Conservation (phyloP, 2,888 invertebrate genomes). For the Drosophila hawaiiensis region DNA sequence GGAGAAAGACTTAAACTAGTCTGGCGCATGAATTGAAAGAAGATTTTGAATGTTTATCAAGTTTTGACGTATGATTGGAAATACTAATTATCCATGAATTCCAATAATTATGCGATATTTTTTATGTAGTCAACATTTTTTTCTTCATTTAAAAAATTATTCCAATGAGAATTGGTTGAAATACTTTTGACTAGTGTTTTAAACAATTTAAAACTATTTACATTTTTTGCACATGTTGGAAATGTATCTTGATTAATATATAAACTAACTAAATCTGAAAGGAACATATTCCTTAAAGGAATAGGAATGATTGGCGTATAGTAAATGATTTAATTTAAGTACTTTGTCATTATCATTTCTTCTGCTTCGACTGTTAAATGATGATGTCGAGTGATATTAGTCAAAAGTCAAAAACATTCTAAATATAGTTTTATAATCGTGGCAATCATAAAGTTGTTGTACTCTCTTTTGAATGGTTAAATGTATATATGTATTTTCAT, state of each 20-base stretch:
- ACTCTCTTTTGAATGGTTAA: not conserved
- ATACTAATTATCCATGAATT: not conserved
- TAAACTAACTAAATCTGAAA: not conserved
- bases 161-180: not conserved
- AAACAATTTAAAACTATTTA: not conserved
- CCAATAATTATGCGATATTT: not conserved
- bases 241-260: not conserved
- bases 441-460: not conserved
- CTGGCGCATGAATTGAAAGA: constrained; percentile 12
- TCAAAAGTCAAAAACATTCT: not conserved
- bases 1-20: not conserved
- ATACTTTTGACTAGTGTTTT: not conserved
- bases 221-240: not conserved
- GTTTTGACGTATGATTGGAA: not conserved
- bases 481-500: not conserved
- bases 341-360: not conserved
- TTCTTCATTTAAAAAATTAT: not conserved
- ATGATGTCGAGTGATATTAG: not conserved
- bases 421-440: not conserved
- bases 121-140: not conserved
- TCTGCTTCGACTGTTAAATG: not conserved
- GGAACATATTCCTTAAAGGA: not conserved
- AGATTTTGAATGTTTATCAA: not conserved
- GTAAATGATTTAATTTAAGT: not conserved
- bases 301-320: not conserved